Conservation (phyloP, 1,140 invertebrate genomes). For the Nylanderia fulva region DNA sequence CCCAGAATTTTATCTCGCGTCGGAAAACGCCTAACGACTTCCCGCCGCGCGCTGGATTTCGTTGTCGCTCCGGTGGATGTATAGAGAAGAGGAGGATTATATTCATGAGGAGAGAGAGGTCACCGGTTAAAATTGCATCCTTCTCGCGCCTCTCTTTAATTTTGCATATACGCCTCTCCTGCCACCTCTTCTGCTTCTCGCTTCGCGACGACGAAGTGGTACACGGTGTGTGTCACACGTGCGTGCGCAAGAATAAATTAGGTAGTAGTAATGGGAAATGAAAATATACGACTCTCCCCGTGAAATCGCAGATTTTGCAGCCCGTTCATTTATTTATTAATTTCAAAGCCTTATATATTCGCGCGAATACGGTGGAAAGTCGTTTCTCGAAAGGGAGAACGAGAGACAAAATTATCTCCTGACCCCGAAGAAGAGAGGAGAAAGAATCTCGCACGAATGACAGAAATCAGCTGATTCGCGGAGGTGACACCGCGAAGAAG, state of each 20-base stretch:
- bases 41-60: conserved; percentile 77
- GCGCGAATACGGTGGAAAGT: neutral
- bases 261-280: neutral
- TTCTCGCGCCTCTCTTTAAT: neutral
- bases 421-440: neutral
- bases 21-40: conserved; percentile 83
- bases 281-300: neutral
- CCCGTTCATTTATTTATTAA: neutral
- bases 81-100: conserved; percentile 40
- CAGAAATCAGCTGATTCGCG: neutral
- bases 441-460: neutral
- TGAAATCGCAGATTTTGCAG: neutral
- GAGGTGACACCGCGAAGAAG: conserved; percentile 14
- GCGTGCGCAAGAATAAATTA: neutral
- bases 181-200: too few species aligned
- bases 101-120: conserved; percentile 38
- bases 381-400: neutral
- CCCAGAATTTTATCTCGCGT: conserved; percentile 85
- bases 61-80: conserved; percentile 64
- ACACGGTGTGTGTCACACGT: conserved; percentile 58
- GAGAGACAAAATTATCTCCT: neutral
- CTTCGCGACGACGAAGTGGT: conserved; percentile 41
- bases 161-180: neutral
- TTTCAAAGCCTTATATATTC: too few species aligned
- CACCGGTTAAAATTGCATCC: conserved; percentile 28